Conservation (phyloP, 2,797 vertebrate species). For the Melanotaenia pygmaea region DNA sequence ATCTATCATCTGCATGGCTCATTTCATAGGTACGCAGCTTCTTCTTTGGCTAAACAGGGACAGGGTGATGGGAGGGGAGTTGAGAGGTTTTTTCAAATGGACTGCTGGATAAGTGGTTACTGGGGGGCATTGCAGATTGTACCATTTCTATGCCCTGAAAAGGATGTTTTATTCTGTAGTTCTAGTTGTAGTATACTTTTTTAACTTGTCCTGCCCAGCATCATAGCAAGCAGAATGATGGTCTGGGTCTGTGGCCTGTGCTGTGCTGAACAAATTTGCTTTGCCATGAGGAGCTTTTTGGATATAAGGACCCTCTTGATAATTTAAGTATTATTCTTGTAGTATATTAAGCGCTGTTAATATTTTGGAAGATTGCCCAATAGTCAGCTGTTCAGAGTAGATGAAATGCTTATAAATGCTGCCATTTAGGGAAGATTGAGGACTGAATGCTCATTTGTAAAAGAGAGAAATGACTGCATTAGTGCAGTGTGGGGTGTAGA, state of each 20-base stretch:
- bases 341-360: not conserved
- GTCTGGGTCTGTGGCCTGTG: too few relatives aligned
- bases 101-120: constrained; percentile 3
- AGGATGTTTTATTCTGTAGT: constrained; percentile 4
- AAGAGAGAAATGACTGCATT: constrained; percentile 45
- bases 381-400: constrained; percentile 9
- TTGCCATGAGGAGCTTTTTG: too few relatives aligned
- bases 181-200: too few relatives aligned
- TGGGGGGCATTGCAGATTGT: not conserved
- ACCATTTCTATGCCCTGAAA: not conserved
- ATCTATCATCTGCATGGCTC: constrained; percentile 24
- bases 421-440: constrained; percentile 43
- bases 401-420: constrained; percentile 43
- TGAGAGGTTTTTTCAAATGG: not conserved
- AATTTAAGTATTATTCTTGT: too few relatives aligned
- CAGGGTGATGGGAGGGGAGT: not conserved
- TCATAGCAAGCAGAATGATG: too few relatives aligned
- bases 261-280: too few relatives aligned
- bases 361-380: constrained; percentile 14
- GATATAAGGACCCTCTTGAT: too few relatives aligned
- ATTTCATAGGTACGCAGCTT: constrained; percentile 14
- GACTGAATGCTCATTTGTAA: constrained; percentile 38
- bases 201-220: too few relatives aligned
- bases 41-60: not conserved
- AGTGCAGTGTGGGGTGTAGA: constrained; percentile 43